A percentile compares a stretch with the other conserved stretches of the same genome.
phyloP scores from a whole-genome alignment of 1,140 invertebrate genomes.

The Lutraria rhynchaena region DNA sequence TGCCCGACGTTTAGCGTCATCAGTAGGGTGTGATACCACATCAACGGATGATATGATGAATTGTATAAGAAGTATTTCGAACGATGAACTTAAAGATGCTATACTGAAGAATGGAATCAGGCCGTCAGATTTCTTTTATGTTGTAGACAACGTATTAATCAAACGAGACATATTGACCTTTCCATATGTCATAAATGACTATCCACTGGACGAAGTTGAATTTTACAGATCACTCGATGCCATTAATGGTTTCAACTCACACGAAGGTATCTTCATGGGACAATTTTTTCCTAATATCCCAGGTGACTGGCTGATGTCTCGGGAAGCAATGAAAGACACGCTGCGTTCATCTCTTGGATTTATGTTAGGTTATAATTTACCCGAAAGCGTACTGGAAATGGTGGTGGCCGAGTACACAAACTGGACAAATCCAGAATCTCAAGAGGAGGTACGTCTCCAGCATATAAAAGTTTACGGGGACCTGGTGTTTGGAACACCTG shows the following conservation, averaged over 20 bases:
- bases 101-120: neutral
- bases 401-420: constrained; percentile 15
- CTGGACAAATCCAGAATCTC: constrained; percentile 4
- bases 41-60: neutral
- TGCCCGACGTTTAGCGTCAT: neutral
- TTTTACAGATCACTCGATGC: constrained; percentile 47
- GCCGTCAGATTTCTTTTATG: neutral
- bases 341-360: no score
- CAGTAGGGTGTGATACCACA: neutral
- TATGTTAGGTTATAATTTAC: no score
- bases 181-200: neutral
- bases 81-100: neutral
- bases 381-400: neutral
- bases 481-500: neutral
- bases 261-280: constrained; percentile 19
- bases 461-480: neutral
- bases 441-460: neutral
- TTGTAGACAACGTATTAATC: constrained; percentile 28
- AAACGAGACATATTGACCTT: neutral
- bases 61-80: constrained; percentile 5
- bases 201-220: constrained; percentile 4
- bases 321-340: neutral
- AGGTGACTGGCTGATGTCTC: neutral
- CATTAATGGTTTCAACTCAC: constrained; percentile 28
- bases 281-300: neutral